Conservation (phyloP, 1,140 invertebrate species). For the Ceratina calcarata region DNA sequence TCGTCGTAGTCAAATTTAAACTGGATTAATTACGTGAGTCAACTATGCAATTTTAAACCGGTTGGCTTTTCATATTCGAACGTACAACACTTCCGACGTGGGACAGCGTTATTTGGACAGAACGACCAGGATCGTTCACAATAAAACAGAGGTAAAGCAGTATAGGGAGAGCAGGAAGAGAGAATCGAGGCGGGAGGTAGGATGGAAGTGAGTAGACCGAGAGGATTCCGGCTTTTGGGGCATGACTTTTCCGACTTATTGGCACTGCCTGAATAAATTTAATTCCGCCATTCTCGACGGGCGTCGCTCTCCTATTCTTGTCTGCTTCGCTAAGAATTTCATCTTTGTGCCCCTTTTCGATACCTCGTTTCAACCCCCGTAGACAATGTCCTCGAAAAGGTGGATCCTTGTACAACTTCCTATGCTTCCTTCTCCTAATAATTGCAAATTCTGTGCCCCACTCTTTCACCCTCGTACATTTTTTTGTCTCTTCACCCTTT, state of each 20-base stretch:
- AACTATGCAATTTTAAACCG: neutral
- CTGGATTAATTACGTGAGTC: neutral
- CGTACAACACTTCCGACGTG: conserved; percentile 18
- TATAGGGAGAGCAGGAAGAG: neutral
- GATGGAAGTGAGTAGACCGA: conserved; percentile 34
- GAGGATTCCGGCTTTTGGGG: conserved; percentile 72
- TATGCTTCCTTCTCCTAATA: conserved; percentile 5
- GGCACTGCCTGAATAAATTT: conserved; percentile 77
- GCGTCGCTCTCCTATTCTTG: conserved; percentile 60
- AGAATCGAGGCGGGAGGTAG: conserved; percentile 23
- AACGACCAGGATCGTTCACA: conserved; percentile 26
- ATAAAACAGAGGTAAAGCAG: conserved; percentile 46
- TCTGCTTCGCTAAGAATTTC: conserved; percentile 72
- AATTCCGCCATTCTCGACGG: conserved; percentile 70
- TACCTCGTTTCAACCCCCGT: conserved; percentile 30
- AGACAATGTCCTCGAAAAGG: conserved; percentile 38
- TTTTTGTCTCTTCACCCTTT: neutral
- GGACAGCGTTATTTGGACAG: conserved; percentile 14
- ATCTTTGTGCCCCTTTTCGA: conserved; percentile 61
- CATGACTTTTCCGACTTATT: conserved; percentile 75
- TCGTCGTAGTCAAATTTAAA: no score
- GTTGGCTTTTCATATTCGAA: neutral
- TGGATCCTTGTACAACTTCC: conserved; percentile 39
- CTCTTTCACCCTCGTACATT: neutral
- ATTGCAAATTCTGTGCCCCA: conserved; percentile 4